Percentiles rank a stretch among this genome's conserved stretches.
phyloP scores from a whole-genome alignment of 2,888 invertebrate genomes.

The Celastrina argiolus region DNA sequence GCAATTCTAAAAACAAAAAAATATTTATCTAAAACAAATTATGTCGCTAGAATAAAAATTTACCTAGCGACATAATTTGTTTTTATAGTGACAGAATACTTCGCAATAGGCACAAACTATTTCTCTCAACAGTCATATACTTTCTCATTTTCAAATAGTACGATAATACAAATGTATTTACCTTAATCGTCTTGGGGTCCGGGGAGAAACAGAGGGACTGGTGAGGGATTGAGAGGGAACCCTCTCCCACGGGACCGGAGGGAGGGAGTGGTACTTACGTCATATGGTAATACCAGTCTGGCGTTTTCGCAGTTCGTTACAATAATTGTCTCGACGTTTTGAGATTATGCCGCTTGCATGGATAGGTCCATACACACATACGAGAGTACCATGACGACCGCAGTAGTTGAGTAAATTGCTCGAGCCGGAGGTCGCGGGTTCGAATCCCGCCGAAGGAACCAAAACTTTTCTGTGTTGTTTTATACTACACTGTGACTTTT shows the following conservation, averaged over 20 bases:
- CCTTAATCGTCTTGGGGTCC: conserved; percentile 4
- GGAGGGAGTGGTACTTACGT: background rate
- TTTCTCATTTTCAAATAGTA: background rate
- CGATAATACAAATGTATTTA: conserved; percentile 17
- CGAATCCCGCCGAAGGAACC: too few relatives aligned
- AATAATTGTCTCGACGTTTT: background rate
- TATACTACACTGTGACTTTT: too few relatives aligned
- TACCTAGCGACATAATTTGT: too few relatives aligned
- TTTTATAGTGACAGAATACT: too few relatives aligned
- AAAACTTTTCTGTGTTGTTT: too few relatives aligned
- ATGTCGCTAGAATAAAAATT: too few relatives aligned
- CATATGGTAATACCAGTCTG: conserved; percentile 14
- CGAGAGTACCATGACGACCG: too few relatives aligned
- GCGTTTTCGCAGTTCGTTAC: conserved; percentile 1
- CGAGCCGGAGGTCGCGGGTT: too few relatives aligned
- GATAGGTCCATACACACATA: too few relatives aligned
- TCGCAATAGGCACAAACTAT: conserved; percentile 33
- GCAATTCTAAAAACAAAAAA: too few relatives aligned
- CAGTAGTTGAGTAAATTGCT: too few relatives aligned
- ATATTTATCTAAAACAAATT: too few relatives aligned
- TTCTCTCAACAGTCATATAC: background rate
- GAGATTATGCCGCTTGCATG: background rate
- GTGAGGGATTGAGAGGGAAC: background rate
- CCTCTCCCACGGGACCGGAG: background rate
- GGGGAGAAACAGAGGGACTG: background rate